Evolutionary conservation across 2,888 invertebrate genomes (phyloP), one percentile per base, ranked within the genome.

Genomic region (Ypsolopha scabrella): DNA sequence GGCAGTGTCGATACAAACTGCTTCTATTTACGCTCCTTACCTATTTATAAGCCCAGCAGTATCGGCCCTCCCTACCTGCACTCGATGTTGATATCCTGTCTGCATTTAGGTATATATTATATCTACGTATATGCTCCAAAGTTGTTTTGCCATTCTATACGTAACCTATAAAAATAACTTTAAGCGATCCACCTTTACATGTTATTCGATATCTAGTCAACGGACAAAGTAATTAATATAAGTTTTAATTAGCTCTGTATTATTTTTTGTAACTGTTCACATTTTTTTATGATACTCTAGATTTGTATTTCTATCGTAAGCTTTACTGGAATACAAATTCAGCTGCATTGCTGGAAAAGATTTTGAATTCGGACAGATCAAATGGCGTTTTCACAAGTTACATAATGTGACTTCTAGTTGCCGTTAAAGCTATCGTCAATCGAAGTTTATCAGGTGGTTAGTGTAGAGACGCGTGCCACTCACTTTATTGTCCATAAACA

Each of bases 11-110:
- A 85, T 83, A 82, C 81, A 81, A 79, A 36, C 75, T 72, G 75
- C 67, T 75, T 75, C 80, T 82, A 83, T 85, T 85, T 85, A 81
- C 77, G 79, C 78, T 80, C 74, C 74, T 83, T 82, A 83, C 81
- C 82, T 83, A 85, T 86, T 85, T 86, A 85, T 86, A 85, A 78
- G 72, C 68, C 70, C 67, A 69, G 41, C 38, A 66, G 67, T 75
- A 76, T 76, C 75, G 65, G 37, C 64, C 67, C 72, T 75, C 68
- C 70, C 77, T 80, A 83, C 83, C 80, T 85, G 80, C 67, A 64
- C 59, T 65, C 65, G 59, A 55, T 2, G 6, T 39, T 8, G 35
- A 41, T 52, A 33, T 41, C 43, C 37, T 9, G 9, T 3, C 10
- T 37, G 10, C 37, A n/a, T 36, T 10, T 10, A 44, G 46, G 9